phyloP scores from a whole-genome alignment of 2,113 vertebrate genomes.

The Nansenia antarctica region DNA sequence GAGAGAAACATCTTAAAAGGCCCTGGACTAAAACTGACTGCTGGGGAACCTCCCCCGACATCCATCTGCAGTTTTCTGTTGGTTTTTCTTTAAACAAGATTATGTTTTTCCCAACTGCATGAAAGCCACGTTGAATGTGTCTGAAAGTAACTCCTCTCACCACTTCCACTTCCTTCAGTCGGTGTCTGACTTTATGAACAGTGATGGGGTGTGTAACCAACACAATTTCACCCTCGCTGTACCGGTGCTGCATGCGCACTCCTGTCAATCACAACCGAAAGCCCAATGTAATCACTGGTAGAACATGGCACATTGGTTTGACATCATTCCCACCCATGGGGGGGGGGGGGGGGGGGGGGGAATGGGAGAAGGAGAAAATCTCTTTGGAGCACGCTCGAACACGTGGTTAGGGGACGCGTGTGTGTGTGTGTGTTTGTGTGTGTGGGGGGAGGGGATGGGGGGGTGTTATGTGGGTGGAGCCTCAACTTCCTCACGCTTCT shows the following conservation, averaged over 20 bases:
- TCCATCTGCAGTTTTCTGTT: too few species aligned
- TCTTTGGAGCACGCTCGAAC: background rate
- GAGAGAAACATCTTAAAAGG: constrained; percentile 12
- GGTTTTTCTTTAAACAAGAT: too few species aligned
- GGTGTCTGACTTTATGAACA: too few species aligned
- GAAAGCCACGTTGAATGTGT: too few species aligned
- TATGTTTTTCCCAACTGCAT: too few species aligned
- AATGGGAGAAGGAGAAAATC: constrained; percentile 20
- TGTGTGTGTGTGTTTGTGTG: background rate
- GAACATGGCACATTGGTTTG: constrained; percentile 27
- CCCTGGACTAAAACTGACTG: too few species aligned
- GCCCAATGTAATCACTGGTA: constrained; percentile 38
- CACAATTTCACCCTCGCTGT: constrained; percentile 20
- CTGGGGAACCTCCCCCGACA: too few species aligned
- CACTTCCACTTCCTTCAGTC: too few species aligned
- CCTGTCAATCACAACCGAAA: constrained; percentile 15
- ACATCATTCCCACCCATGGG: constrained; percentile 21
- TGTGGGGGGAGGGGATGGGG: background rate
- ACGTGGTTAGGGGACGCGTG: constrained; percentile 24
- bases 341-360: constrained; percentile 17
- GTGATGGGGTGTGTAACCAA: too few species aligned
- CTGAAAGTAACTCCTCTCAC: too few species aligned
- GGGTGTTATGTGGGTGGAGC: background rate
- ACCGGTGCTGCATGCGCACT: background rate
- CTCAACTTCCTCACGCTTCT: constrained; percentile 13